phyloP scores from a whole-genome alignment of 2,113 vertebrate species.

The Channa argus region DNA sequence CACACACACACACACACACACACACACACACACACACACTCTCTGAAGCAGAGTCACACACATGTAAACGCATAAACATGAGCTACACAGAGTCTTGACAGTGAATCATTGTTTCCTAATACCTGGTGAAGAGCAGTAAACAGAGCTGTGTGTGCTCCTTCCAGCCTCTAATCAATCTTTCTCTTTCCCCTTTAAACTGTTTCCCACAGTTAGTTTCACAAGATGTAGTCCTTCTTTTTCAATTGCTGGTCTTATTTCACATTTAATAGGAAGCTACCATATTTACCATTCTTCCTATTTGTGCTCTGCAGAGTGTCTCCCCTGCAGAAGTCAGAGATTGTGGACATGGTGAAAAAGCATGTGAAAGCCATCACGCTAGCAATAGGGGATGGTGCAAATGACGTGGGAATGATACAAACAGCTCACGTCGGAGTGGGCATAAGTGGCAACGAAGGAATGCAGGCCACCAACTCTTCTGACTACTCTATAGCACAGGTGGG shows the following conservation, averaged over 20 bases:
- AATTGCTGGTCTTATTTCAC: background rate
- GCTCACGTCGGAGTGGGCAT: conserved; percentile 98
- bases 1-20: background rate
- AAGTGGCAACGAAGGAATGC: conserved; percentile 99
- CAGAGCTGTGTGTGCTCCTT: conserved; percentile 35
- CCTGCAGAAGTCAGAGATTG: conserved; percentile 98
- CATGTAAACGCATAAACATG: conserved; percentile 34
- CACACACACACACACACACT: background rate
- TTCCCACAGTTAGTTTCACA: conserved; percentile 19
- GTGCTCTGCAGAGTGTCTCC: conserved; percentile 91
- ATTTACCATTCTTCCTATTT: conserved; percentile 18
- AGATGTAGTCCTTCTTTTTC: conserved; percentile 10
- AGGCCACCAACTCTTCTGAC: conserved; percentile 97
- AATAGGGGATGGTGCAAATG: conserved; percentile 97
- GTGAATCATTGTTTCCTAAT: conserved; percentile 68
- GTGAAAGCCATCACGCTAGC: conserved; percentile 98
- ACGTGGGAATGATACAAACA: conserved; percentile 99
- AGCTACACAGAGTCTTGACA: conserved; percentile 47
- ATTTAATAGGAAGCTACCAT: background rate
- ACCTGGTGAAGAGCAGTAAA: conserved; percentile 41
- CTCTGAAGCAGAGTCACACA: background rate
- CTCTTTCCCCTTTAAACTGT: conserved; percentile 29
- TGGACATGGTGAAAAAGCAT: conserved; percentile 98
- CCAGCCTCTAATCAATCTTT: conserved; percentile 29
- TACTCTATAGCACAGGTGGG: conserved; percentile 98